phyloP scores from a whole-genome alignment of 1,140 invertebrate species.

The Hypsibius dujardini region DNA sequence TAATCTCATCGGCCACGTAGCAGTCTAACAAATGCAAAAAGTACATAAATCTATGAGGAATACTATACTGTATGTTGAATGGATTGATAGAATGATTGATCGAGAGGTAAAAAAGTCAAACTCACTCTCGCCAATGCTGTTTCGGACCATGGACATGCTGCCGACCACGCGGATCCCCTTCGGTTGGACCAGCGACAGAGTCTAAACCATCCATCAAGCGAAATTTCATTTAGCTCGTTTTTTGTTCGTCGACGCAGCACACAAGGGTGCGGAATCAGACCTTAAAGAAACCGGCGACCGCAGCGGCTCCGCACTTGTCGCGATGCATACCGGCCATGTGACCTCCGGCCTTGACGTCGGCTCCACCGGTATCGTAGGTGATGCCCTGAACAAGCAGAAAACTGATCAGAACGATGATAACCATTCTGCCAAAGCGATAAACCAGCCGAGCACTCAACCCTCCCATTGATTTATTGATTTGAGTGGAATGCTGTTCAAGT shows the following conservation, averaged over 20 bases:
- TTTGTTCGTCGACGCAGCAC: conserved; percentile 12
- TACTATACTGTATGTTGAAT: not conserved
- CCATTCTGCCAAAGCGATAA: too few species aligned
- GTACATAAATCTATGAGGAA: not conserved
- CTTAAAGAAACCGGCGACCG: conserved; percentile 80
- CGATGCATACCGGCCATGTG: conserved; percentile 81
- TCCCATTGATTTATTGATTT: too few species aligned
- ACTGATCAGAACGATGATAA: too few species aligned
- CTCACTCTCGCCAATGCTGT: conserved; percentile 56
- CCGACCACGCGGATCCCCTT: conserved; percentile 66
- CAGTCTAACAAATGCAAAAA: conserved; percentile 40
- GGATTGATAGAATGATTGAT: conserved; percentile 12
- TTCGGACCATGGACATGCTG: conserved; percentile 66
- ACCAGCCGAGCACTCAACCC: too few species aligned
- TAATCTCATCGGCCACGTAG: conserved; percentile 77
- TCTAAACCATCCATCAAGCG: conserved; percentile 29
- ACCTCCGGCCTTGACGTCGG: conserved; percentile 69
- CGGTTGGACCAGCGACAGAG: conserved; percentile 49
- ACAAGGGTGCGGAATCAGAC: conserved; percentile 27
- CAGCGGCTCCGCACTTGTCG: conserved; percentile 91
- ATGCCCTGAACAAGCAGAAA: conserved; percentile 45
- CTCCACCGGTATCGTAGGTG: conserved; percentile 71
- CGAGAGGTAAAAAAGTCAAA: conserved; percentile 20
- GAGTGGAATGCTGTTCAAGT: too few species aligned
- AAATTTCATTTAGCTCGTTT: too few species aligned